Base-by-base conservation (phyloP, 2,888 invertebrate species). In the Desoria tigrina region DNA sequence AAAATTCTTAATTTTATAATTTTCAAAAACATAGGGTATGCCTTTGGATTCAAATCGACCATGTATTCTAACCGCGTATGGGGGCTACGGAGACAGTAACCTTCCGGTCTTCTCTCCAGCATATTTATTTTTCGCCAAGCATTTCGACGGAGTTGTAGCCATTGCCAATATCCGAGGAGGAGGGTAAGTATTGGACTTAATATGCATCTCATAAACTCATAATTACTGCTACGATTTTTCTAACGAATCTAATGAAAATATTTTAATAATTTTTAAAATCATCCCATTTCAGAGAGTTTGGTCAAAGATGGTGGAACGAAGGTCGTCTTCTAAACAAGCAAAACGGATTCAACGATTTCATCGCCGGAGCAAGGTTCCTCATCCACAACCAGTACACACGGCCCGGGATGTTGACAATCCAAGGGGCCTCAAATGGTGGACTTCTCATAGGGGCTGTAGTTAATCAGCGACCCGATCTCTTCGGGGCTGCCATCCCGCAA, bases 321-420 rank as follows among this genome's bases (percentile, higher is more conserved):
- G 98, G 97, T 1, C 88, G 92, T 24, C 84, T 92, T 70, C 85
- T 88, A 2, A 93, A 95, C 79, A 98, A 98, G 79, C 97, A 98
- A 83, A 99, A 98, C 81, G 91, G 90, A 53, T 98, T 97, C 81
- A 92, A 97, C 81, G 98, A 98, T 83, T 96, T 99, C 81, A 90
- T 92, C 78, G 84, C 86, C 62, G 95, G 96, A 1, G 97, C 93
- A 0, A 88, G 95, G 81, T 94, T 90, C 83, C 86, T 98, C 51
- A 85, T 94, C 26, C 78, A 82, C 4, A 85, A 90, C 74, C 85
- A 87, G 16, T 94, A 93, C 81, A 95, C 96, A 0, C 82, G 80
- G 23, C 83, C 88, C 9, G 81, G 85, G 58, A 90, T 88, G 79
- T 79, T 97, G 23, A 42, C 89, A 14, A 94, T 95, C 76, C 90